These are phyloP conservation scores for Puffinus mauretanicus DNA, from an alignment of 2,113 vertebrate genomes.

Conservation along the genomic window DNA sequence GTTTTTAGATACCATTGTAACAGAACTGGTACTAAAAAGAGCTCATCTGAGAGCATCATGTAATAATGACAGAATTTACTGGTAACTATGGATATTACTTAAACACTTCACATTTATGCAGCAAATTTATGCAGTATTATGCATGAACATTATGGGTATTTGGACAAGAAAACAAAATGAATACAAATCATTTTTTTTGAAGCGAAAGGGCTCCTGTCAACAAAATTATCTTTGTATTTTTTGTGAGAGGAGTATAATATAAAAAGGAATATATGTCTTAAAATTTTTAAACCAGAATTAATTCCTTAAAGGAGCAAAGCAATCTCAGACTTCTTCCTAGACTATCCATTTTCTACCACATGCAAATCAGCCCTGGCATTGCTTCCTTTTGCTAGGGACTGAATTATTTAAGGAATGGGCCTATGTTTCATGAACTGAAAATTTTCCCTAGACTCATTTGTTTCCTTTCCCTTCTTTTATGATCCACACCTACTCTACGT, in stretches of 20 bases:
- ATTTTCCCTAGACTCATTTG: neutral
- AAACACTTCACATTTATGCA: neutral
- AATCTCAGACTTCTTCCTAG: neutral
- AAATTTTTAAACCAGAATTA: neutral
- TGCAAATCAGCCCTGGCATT: neutral
- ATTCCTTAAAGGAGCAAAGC: neutral
- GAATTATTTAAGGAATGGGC: neutral
- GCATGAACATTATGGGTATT: neutral
- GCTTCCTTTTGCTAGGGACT: neutral
- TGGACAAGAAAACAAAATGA: neutral
- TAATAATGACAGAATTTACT: neutral
- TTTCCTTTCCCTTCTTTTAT: neutral
- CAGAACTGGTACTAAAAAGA: neutral
- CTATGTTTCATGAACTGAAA: neutral
- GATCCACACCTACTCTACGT: neutral
- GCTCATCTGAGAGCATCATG: neutral
- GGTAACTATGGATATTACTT: neutral
- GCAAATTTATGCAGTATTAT: neutral
- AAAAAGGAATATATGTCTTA: neutral
- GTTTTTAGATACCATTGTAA: neutral
- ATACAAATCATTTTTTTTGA: neutral
- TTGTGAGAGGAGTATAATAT: neutral
- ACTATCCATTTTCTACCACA: neutral
- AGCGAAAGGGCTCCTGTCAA: neutral
- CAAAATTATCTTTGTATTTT: neutral